These are phyloP conservation scores for Galeruca laticollis DNA, from an alignment of 2,888 invertebrate species.

Conservation along the genomic window DNA sequence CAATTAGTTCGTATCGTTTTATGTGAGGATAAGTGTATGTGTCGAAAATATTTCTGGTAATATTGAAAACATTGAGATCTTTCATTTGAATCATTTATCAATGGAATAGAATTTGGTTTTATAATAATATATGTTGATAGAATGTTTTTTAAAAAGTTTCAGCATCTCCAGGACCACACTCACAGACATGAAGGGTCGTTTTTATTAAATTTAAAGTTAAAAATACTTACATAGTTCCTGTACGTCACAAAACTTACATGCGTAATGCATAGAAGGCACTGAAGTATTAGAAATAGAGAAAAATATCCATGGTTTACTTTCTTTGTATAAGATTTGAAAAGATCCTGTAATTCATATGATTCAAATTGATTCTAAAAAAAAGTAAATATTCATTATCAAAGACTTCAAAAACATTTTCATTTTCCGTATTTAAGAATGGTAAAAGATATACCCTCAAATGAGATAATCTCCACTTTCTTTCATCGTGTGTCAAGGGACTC, in stretches of 20 bases:
- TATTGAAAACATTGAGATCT: too few species aligned
- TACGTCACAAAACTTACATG: constrained; percentile 68
- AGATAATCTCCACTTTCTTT: constrained; percentile 58
- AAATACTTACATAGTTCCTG: constrained; percentile 43
- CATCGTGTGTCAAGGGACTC: constrained; percentile 43
- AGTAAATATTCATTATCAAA: neutral
- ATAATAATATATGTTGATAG: too few species aligned
- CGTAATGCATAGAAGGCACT: constrained; percentile 74
- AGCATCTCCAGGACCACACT: too few species aligned
- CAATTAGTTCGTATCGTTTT: too few species aligned
- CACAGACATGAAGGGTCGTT: too few species aligned
- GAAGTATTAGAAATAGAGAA: constrained; percentile 79
- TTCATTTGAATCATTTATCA: too few species aligned
- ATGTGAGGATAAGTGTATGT: too few species aligned
- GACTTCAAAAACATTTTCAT: too few species aligned
- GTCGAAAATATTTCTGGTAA: too few species aligned
- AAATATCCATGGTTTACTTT: constrained; percentile 83
- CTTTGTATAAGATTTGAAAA: constrained; percentile 81
- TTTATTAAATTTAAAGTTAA: neutral
- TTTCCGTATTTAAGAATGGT: neutral
- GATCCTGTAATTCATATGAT: constrained; percentile 79
- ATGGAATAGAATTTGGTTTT: too few species aligned
- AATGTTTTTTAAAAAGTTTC: too few species aligned
- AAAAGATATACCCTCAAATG: constrained; percentile 56
- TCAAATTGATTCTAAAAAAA: constrained; percentile 79